Evolutionary conservation across 2,113 vertebrate genomes (phyloP), one percentile per base, ranked within the genome.

Genomic region (Regulus satrapa): DNA sequence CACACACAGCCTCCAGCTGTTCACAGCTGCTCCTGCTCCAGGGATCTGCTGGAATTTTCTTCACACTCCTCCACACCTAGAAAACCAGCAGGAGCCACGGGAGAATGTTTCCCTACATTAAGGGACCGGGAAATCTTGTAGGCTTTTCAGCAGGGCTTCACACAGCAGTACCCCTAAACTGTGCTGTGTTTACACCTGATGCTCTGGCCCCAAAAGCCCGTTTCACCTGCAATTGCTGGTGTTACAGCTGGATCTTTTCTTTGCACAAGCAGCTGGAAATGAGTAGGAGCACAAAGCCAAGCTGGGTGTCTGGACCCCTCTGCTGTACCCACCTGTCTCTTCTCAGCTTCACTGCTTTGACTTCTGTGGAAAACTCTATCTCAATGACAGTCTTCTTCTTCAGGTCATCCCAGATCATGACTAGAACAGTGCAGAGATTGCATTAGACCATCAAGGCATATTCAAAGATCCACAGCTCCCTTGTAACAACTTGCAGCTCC

Each of bases 311-410:
- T 40, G 68, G 28, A 64, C 28, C 32, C 18, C 1, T 28, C 31
- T 69, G 5, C 18, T 51, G 29, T 15, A 88, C 96, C 64, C 49
- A 99, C 99, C 99, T 98, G 94, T 99, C 99, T 84, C 99, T 98
- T 72, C 99, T 98, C 95, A 99, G 97, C 90, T 99, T 99, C 92
- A 99, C 99, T 2, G 99, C 99, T 97, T 99, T 99, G 72, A 99
- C 99, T 96, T 99, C 99, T 23, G 99, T 99, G 17, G 99, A 99
- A 97, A 99, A 99, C 94, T 99, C 99, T 3, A 99, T 99, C 96
- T 99, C 99, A 51, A 99, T 99, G 68, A 99, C 99, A 0, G 99
- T 99, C 97, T 99, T 99, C 98, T 99, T 99, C 97, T 99, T 99
- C 94, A 99, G 97, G 95, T 99, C 99, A 74, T 99, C 99, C 99